Evolutionary conservation across 1,140 invertebrate genomes (phyloP).

Genomic region (Tetragonula clypearis): DNA sequence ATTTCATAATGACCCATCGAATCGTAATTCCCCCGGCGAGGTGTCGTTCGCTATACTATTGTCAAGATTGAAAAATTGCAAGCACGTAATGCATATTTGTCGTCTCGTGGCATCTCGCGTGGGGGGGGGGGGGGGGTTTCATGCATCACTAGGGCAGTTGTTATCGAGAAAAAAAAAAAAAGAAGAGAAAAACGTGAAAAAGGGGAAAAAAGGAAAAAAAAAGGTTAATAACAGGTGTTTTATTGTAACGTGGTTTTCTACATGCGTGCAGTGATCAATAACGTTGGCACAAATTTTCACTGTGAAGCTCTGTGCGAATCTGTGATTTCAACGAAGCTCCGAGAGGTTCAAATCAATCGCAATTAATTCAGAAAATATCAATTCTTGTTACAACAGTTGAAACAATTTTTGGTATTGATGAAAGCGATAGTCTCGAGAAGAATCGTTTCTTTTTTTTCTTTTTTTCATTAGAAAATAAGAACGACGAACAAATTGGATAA

Average conservation of each 20-base stretch:
- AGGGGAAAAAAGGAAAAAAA: background rate
- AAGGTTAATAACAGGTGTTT: background rate
- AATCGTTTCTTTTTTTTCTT: too few relatives aligned
- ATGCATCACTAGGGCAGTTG: constrained; percentile 1
- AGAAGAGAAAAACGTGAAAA: too few relatives aligned
- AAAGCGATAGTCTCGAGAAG: too few relatives aligned
- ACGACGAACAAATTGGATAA: too few relatives aligned
- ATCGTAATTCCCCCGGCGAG: background rate
- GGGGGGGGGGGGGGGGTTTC: background rate
- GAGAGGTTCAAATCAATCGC: too few relatives aligned
- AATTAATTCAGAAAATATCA: too few relatives aligned
- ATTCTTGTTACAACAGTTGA: too few relatives aligned
- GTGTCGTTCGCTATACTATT: background rate
- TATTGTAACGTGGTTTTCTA: background rate
- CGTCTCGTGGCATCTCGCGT: background rate
- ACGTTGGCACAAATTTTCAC: background rate
- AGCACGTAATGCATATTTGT: constrained; percentile 39
- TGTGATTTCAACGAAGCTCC: background rate
- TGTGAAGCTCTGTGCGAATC: background rate
- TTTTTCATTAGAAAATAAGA: too few relatives aligned
- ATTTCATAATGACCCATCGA: background rate
- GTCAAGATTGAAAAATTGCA: background rate
- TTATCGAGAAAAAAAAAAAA: background rate
- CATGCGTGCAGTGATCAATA: background rate
- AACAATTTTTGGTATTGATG: too few relatives aligned